phyloP scores from a whole-genome alignment of 2,797 vertebrate species.

The Hydrophis major region DNA sequence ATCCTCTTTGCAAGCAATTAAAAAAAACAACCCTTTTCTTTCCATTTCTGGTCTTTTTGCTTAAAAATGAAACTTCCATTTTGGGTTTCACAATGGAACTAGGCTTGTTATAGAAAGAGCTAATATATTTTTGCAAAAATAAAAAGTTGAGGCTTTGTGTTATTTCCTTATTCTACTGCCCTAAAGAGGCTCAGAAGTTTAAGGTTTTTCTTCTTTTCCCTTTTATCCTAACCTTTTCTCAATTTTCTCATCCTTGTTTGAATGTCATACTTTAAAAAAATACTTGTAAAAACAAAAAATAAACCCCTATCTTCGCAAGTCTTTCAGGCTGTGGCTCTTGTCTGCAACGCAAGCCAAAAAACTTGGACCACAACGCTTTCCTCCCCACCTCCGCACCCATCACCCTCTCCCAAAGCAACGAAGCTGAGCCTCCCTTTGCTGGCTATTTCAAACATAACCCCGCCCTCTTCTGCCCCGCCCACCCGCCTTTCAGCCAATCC shows the following conservation, averaged over 20 bases:
- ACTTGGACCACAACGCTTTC: rapidly evolving
- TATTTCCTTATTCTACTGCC: neutral
- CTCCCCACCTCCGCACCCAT: neutral
- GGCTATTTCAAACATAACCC: neutral
- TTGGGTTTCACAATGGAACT: no score
- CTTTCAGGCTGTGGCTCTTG: no score
- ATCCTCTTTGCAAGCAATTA: neutral
- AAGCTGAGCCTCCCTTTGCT: neutral
- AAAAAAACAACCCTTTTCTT: neutral
- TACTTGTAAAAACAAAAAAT: neutral
- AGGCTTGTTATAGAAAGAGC: neutral
- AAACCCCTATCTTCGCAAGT: rapidly evolving
- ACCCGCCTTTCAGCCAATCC: neutral
- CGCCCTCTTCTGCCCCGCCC: neutral
- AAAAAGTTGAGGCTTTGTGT: neutral
- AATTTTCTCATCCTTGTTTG: neutral
- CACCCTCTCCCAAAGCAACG: neutral
- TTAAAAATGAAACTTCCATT: neutral
- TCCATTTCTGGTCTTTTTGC: neutral
- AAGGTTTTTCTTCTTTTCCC: neutral
- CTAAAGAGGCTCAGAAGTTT: neutral
- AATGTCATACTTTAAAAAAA: neutral
- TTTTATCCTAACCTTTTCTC: neutral
- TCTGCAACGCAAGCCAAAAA: no score
- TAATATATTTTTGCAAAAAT: neutral